Base-by-base conservation (phyloP, 1,140 invertebrate genomes). In the Drosophila grimshawi region DNA sequence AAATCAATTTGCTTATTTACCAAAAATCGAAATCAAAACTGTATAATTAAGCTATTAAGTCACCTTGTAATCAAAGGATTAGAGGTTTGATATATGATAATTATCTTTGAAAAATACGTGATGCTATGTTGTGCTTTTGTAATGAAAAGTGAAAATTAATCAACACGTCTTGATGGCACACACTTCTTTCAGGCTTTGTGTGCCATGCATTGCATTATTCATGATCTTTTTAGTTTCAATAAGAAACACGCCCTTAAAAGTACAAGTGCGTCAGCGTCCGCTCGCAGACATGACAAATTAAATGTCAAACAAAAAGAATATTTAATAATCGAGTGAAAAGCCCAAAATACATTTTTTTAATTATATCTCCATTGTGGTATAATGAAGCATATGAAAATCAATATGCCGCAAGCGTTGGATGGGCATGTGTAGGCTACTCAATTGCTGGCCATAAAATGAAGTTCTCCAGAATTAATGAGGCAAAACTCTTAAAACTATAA, bases 121-220 rank as follows among this genome's bases (percentile, higher is more conserved):
- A 6, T 39, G 46, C 8, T 49, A 35, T 56, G 56, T 70, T 32
- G 5, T 70, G 33, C 27, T 35, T 55, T 33, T 19, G 32, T 37
- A 46, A 56, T 65, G 48, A 86, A 81, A 86, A 86, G 82, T 82
- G 82, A 86, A 68, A 86, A 86, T 76, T 55, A 64, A 43, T 60
- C 5, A 39, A 30, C 60, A 55, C 19, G 30, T 39, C 49, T 33
- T 37, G 0, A n/a, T 27, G 7, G 45, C 56, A 60, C n/a, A 33
- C 69, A 75, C 62, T 53, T 37, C 11, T 39, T 41, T 41, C 7
- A 8, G 2, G 45, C 32, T 57, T 8, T 32, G n/a, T 8, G 62
- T 68, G 37, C 7, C 63, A 61, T 60, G 30, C 48, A 5, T 41
- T 81, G 75, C 78, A 81, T 86, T 86, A 86, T 86, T 86, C 81